These are phyloP conservation scores for Emys orbicularis DNA, from an alignment of 2,797 vertebrate species.

Conservation along the genomic window DNA sequence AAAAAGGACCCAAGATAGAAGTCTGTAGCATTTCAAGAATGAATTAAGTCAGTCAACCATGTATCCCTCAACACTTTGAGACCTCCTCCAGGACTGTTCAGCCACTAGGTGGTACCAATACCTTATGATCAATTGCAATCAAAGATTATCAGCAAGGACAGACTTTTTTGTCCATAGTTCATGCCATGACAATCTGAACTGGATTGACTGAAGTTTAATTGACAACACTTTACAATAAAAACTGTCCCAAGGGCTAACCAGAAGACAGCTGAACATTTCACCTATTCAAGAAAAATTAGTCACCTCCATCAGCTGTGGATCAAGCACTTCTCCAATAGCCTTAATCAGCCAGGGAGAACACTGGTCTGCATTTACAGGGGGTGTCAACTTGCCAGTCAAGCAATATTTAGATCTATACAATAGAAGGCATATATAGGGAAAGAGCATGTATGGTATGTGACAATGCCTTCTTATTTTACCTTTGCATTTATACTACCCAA, in stretches of 20 bases:
- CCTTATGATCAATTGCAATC: not conserved
- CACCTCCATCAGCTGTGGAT: too few species aligned
- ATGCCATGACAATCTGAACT: not conserved
- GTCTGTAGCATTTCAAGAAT: not conserved
- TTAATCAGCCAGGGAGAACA: too few species aligned
- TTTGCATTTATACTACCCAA: not conserved
- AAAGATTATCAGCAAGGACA: not conserved
- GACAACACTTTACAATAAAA: too few species aligned
- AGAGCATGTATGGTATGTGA: accelerated
- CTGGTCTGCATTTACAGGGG: too few species aligned
- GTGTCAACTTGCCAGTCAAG: not conserved
- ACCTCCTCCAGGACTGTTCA: too few species aligned
- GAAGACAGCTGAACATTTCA: too few species aligned
- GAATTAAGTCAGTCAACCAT: not conserved
- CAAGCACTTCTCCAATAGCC: too few species aligned
- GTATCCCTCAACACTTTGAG: not conserved
- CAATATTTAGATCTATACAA: not conserved
- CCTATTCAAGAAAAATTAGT: too few species aligned
- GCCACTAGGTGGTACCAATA: not conserved
- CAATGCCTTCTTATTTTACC: not conserved
- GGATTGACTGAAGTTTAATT: not conserved
- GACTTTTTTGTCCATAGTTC: not conserved
- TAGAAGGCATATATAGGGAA: too few species aligned
- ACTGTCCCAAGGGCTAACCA: too few species aligned
- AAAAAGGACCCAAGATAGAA: not conserved